Evolutionary conservation across 2,888 invertebrate genomes (phyloP).

Genomic region (Meiosimyza decipiens): DNA sequence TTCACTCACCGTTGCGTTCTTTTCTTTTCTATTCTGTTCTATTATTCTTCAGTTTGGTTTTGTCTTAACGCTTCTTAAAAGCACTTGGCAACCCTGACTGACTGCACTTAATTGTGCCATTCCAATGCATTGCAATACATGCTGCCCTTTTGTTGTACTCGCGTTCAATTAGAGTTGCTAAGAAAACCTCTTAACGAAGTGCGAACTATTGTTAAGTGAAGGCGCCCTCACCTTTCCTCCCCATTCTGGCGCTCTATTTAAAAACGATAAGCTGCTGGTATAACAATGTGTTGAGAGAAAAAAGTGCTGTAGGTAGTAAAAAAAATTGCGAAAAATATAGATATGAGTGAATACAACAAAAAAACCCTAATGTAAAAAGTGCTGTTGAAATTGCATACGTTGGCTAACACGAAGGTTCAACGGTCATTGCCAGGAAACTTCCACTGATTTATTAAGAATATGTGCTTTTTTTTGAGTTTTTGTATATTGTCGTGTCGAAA

Average conservation of each 20-base stretch:
- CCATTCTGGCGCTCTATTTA: background rate
- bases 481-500: too few relatives aligned
- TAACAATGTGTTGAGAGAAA: background rate
- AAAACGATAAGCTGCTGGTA: background rate
- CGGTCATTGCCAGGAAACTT: too few relatives aligned
- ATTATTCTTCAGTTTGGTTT: background rate
- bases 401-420: too few relatives aligned
- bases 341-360: background rate
- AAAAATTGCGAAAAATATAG: background rate
- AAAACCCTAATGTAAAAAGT: too few relatives aligned
- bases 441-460: too few relatives aligned
- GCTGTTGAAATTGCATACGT: too few relatives aligned
- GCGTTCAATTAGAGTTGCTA: slow-evolving; percentile 47
- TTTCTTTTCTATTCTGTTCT: slow-evolving; percentile 36
- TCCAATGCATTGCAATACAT: background rate
- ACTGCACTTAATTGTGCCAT: background rate
- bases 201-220: slow-evolving; percentile 44
- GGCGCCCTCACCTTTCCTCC: slow-evolving; percentile 10
- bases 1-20: slow-evolving; percentile 48
- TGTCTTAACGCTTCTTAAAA: background rate
- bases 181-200: slow-evolving; percentile 48
- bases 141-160: background rate
- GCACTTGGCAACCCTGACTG: slow-evolving; percentile 22
- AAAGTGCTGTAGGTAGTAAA: background rate
- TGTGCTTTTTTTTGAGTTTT: too few relatives aligned